Evolutionary conservation across 2,797 vertebrate species (phyloP).

Genomic region (Moxostoma hubbsi): DNA sequence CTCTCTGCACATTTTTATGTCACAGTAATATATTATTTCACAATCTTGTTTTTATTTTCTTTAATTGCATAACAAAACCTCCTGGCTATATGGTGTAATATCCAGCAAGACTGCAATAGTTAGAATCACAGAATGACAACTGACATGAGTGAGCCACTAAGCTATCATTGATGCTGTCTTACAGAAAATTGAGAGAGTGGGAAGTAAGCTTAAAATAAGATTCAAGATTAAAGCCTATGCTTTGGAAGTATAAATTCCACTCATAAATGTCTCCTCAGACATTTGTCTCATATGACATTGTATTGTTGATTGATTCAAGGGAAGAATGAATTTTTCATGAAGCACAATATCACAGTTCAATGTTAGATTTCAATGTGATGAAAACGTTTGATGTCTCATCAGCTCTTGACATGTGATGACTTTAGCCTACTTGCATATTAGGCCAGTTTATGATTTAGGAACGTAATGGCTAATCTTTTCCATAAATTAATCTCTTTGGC

Average conservation of each 20-base stretch:
- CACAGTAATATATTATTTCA: not conserved
- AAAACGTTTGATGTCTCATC: not conserved
- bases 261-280: not conserved
- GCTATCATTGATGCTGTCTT: not conserved
- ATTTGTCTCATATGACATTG: slow-evolving; percentile 12
- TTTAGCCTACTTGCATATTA: slow-evolving; percentile 9
- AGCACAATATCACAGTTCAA: not conserved
- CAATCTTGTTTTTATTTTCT: not conserved
- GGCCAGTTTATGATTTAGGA: slow-evolving; percentile 1
- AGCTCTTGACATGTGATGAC: not conserved
- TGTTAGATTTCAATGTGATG: not conserved
- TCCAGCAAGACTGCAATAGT: not conserved
- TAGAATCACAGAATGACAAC: not conserved
- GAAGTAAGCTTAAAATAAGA: not conserved
- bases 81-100: not conserved
- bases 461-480: slow-evolving; percentile 5
- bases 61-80: not conserved
- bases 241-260: not conserved
- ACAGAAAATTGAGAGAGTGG: slow-evolving; percentile 11
- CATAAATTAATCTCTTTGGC: slow-evolving; percentile 4
- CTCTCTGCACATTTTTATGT: not conserved
- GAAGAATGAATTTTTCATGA: not conserved
- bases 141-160: not conserved
- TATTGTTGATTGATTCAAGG: not conserved
- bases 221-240: not conserved